Evolutionary conservation across 2,888 invertebrate species (phyloP).

Genomic region (Timema cristinae): DNA sequence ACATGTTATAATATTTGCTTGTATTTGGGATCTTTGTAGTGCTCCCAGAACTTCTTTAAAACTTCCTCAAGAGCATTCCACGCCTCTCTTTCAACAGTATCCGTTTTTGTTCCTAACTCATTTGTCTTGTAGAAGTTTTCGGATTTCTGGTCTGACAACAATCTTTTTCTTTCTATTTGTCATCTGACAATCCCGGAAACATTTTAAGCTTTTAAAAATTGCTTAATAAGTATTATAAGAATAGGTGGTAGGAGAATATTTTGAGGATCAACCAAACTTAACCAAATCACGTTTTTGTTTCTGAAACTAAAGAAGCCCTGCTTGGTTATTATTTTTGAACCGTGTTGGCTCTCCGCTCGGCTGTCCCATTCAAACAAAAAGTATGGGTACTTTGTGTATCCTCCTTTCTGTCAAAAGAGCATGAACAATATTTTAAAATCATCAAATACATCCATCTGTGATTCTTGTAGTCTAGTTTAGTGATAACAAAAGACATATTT

Average conservation of each 20-base stretch:
- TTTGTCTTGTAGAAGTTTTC: too few relatives aligned
- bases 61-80: too few relatives aligned
- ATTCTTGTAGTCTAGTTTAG: not conserved
- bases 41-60: too few relatives aligned
- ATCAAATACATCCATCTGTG: not conserved
- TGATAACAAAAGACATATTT: not conserved
- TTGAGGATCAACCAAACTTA: constrained; percentile 1
- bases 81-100: too few relatives aligned
- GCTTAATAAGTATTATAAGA: too few relatives aligned
- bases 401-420: not conserved
- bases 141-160: too few relatives aligned
- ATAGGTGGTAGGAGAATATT: not conserved
- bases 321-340: constrained; percentile 3
- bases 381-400: constrained; percentile 1
- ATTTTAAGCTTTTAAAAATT: too few relatives aligned
- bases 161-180: too few relatives aligned
- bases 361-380: constrained; percentile 6
- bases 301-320: not conserved
- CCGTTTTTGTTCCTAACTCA: too few relatives aligned
- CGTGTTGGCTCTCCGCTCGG: not conserved
- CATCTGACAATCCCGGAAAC: too few relatives aligned
- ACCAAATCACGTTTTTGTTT: not conserved
- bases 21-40: too few relatives aligned
- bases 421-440: constrained; percentile 6
- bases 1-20: too few relatives aligned